Percentiles rank a stretch among this genome's conserved stretches.
These are phyloP conservation scores for Caenorhabditis zanzibari DNA, from an alignment of 2,888 invertebrate species.

Conservation along the genomic window DNA sequence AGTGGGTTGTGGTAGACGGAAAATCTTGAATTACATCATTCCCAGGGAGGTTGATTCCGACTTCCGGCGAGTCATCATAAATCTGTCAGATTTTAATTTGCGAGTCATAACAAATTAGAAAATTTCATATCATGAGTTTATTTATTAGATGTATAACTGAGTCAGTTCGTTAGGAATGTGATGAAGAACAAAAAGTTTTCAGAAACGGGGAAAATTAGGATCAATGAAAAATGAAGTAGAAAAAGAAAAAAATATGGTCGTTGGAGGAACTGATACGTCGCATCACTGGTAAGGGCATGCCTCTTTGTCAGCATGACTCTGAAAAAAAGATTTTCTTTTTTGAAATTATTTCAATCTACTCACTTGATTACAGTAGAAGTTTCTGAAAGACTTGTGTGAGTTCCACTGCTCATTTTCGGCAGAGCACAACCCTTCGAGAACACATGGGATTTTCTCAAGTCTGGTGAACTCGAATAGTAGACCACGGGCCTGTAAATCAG, in stretches of 20 bases:
- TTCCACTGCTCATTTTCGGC: slow-evolving; percentile 79
- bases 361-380: slow-evolving; percentile 77
- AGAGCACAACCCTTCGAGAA: slow-evolving; percentile 87
- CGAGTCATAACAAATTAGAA: no score
- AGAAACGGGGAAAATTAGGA: slow-evolving; percentile 13
- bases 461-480: slow-evolving; percentile 94
- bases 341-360: no score
- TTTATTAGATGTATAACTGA: not conserved
- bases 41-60: slow-evolving; percentile 26
- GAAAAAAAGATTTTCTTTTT: slow-evolving; percentile 15
- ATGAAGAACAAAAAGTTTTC: not conserved
- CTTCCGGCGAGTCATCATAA: not conserved
- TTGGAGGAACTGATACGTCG: slow-evolving; percentile 32
- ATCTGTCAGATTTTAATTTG: not conserved
- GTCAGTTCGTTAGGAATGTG: not conserved
- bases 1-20: slow-evolving; percentile 7
- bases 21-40: slow-evolving; percentile 43
- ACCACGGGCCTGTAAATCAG: slow-evolving; percentile 89
- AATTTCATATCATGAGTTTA: no score
- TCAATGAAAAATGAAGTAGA: not conserved
- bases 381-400: slow-evolving; percentile 74
- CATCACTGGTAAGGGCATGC: slow-evolving; percentile 59
- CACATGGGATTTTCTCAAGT: slow-evolving; percentile 92
- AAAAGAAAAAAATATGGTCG: slow-evolving; percentile 19
- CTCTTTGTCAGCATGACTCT: slow-evolving; percentile 60